Conservation (phyloP, 2,113 vertebrate genomes). For the Neogobius melanostomus region DNA sequence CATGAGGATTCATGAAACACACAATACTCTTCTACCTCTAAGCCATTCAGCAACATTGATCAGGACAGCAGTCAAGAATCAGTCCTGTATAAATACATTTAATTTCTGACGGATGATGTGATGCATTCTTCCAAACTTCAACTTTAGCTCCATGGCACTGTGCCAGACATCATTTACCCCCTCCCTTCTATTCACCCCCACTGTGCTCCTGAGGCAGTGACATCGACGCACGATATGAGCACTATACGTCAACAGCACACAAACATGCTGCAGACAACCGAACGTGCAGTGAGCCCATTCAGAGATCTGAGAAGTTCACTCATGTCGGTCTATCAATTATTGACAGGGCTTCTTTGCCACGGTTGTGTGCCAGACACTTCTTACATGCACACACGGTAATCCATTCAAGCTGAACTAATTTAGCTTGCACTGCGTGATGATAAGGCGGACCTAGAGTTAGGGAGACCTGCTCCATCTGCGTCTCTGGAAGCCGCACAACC, state of each 20-base stretch:
- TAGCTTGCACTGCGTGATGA: constrained; percentile 24
- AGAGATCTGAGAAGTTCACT: constrained; percentile 52
- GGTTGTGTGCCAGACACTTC: constrained; percentile 7
- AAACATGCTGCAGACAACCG: constrained; percentile 11
- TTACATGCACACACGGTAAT: constrained; percentile 25
- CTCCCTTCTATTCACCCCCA: background rate
- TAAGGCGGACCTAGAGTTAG: constrained; percentile 38
- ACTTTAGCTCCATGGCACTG: constrained; percentile 40
- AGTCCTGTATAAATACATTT: constrained; percentile 37
- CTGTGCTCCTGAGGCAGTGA: constrained; percentile 35
- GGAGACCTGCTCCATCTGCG: constrained; percentile 42
- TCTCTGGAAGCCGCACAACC: constrained; percentile 27
- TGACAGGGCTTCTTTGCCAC: constrained; percentile 18
- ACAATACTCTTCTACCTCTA: background rate
- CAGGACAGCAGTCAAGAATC: constrained; percentile 16
- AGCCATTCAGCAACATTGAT: constrained; percentile 24
- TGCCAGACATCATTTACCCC: constrained; percentile 31
- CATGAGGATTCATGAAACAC: too few relatives aligned
- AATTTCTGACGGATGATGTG: constrained; percentile 12
- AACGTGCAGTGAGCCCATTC: constrained; percentile 6
- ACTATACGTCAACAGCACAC: constrained; percentile 26
- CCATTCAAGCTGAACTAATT: constrained; percentile 47
- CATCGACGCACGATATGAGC: constrained; percentile 23
- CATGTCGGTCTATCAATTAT: constrained; percentile 41
- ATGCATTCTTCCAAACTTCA: constrained; percentile 55